phyloP scores from a whole-genome alignment of 2,797 vertebrate genomes.

The Natrix natrix region DNA sequence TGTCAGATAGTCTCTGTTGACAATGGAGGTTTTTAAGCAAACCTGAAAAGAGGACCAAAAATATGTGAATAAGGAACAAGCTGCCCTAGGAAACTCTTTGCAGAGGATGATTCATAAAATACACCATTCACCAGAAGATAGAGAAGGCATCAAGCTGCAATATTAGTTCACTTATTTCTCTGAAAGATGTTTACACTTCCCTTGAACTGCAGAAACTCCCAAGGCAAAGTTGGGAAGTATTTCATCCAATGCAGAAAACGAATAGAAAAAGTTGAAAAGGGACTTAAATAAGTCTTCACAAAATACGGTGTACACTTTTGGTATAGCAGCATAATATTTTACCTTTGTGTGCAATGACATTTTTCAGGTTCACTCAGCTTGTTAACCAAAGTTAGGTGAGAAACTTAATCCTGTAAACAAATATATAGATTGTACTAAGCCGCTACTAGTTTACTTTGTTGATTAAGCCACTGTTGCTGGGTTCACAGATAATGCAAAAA shows the following conservation, averaged over 20 bases:
- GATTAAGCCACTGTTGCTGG: not conserved
- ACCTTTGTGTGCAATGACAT: not conserved
- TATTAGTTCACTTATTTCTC: not conserved
- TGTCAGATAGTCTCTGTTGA: slow-evolving; percentile 65
- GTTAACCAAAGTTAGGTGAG: not conserved
- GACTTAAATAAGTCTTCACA: not conserved
- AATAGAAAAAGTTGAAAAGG: not conserved
- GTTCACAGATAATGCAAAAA: not conserved
- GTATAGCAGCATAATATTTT: not conserved
- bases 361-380: not conserved
- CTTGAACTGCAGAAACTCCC: not conserved
- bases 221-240: not conserved
- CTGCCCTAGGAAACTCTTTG: not conserved
- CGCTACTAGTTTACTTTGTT: not conserved
- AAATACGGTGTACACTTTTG: not conserved
- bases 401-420: not conserved
- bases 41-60: slow-evolving; percentile 64
- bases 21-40: slow-evolving; percentile 79
- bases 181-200: not conserved
- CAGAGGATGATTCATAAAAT: not conserved
- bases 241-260: not conserved
- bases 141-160: not conserved
- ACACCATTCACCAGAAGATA: not conserved
- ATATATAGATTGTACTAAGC: not conserved
- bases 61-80: not conserved